Conservation (phyloP, 2,797 vertebrate genomes). For the Arnoldichthys spilopterus region DNA sequence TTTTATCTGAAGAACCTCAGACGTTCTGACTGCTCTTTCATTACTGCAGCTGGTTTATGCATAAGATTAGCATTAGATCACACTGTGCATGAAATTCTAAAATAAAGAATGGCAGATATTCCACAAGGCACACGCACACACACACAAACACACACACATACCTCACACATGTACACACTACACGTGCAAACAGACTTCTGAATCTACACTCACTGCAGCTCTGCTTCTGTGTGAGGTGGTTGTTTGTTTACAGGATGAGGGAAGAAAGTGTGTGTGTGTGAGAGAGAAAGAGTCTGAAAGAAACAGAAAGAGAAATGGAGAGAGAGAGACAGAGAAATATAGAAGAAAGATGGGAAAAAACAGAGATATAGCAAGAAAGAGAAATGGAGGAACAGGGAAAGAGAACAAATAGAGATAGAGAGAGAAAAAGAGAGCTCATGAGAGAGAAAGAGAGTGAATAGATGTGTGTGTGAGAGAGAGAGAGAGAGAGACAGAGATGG, state of each 20-base stretch:
- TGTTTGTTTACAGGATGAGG: conserved; percentile 7
- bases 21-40: too few relatives aligned
- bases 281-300: not conserved
- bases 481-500: conserved; percentile 1
- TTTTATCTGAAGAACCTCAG: too few relatives aligned
- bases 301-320: not conserved
- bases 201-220: not conserved
- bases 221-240: not conserved
- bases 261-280: conserved; percentile 4
- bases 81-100: too few relatives aligned
- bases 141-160: conserved; percentile 22
- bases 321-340: conserved; percentile 30
- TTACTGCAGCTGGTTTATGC: too few relatives aligned
- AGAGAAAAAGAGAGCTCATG: too few relatives aligned
- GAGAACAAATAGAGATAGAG: not conserved
- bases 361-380: not conserved
- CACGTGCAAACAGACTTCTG: not conserved
- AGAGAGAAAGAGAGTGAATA: not conserved
- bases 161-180: conserved; percentile 22
- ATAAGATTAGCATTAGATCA: too few relatives aligned
- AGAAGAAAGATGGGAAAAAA: not conserved
- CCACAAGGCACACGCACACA: conserved; percentile 31
- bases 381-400: not conserved
- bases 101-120: too few relatives aligned
- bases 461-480: too few relatives aligned